These are phyloP conservation scores for Halcyon malimbica DNA, from an alignment of 2,113 vertebrate genomes.

Conservation along the genomic window DNA sequence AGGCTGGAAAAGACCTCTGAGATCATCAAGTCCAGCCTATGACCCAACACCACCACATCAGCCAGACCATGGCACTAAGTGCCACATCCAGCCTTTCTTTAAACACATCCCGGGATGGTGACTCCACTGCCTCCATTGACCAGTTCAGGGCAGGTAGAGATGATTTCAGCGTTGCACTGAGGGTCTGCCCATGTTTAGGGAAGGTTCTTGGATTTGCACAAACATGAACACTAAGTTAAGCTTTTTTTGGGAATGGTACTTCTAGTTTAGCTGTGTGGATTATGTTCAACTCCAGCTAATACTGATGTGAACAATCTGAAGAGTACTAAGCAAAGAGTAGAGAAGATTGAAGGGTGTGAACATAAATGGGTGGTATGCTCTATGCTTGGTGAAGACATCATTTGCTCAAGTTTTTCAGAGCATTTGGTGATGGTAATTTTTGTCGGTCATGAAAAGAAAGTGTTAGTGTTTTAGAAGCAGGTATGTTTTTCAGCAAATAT, in stretches of 20 bases:
- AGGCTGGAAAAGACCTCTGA: too few species aligned
- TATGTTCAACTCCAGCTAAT: background rate
- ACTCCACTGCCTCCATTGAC: background rate
- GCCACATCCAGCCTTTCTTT: too few species aligned
- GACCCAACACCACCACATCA: too few species aligned
- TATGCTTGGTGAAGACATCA: fast-evolving
- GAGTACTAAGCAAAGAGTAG: background rate
- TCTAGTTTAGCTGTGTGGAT: background rate
- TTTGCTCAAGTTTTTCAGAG: background rate
- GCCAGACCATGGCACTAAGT: too few species aligned
- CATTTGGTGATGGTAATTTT: background rate
- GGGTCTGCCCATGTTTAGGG: background rate
- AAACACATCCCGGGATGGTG: too few species aligned
- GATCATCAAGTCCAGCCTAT: too few species aligned
- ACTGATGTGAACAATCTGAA: background rate
- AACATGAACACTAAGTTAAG: background rate
- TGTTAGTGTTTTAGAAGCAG: background rate
- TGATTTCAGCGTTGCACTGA: background rate
- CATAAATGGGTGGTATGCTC: background rate
- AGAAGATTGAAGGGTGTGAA: background rate
- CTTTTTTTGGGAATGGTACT: background rate
- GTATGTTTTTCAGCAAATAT: background rate
- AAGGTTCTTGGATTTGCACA: background rate
- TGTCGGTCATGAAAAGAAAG: background rate
- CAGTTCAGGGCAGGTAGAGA: background rate